Evolutionary conservation across 1,140 invertebrate species (phyloP), one percentile per base, ranked within the genome.

Genomic region (Pseudomyrmex flavicornis): DNA sequence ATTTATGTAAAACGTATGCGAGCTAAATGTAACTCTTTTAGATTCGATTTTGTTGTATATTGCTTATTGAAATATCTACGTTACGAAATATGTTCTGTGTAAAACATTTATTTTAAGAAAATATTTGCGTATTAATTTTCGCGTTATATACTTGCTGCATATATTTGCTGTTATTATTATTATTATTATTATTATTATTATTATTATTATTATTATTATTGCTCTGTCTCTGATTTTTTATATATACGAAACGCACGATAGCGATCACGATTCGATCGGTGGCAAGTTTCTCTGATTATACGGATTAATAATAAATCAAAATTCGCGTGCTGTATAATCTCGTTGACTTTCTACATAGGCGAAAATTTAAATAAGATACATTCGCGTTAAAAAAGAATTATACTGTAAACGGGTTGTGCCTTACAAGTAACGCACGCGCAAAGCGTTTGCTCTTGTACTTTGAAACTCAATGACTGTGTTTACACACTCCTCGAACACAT

Each of bases 401-500:
- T 58, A 50, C 12, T 1, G 46, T 59, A 80, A 48, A 48, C 46
- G 54, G 44, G 22, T n/a, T 2, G n/a, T 54, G 26, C 44, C 54
- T 70, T 48, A 59, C 54, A 26, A 79, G 66, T 80, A 80, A 61
- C 46, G 69, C 54, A 35, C 35, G 35, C n/a, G 54, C 2, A 26
- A 26, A 35, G 15, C 62, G 35, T 83, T 83, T 83, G 63, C 82
- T 83, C 46, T 66, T 83, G 74, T 83, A 83, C 82, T 77, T 83
- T 83, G 82, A 77, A 83, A 77, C 73, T 77, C 62, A 77, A 83
- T 83, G 44, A 76, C 73, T 76, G 44, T 79, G 73, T 83, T 83
- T 83, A 77, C 73, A 65, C 52, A 76, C 72, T 83, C 44, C 52
- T 76, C 73, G 59, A 76, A 66, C 82, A 77, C 82, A 83, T 79